Evolutionary conservation across 92 coral and sea anemone species (phyloP).

Genomic region (Montipora capitata): DNA sequence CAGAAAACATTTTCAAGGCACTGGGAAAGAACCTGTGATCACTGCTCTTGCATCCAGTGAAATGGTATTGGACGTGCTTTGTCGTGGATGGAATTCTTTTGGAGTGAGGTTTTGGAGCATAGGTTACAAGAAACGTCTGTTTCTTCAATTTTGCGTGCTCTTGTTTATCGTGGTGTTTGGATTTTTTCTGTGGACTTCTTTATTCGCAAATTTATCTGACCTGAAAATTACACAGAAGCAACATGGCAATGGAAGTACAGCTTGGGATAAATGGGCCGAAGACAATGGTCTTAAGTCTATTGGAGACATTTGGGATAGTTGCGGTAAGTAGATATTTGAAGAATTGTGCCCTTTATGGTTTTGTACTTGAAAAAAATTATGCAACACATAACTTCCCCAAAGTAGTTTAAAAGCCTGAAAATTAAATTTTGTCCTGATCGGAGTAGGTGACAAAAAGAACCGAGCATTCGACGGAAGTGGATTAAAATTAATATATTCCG

Average conservation of each 20-base stretch:
- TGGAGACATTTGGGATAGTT: slow-evolving; percentile 73
- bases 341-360: background rate
- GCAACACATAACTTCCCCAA: too few species aligned
- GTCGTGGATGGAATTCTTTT: slow-evolving; percentile 54
- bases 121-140: slow-evolving; percentile 77
- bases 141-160: slow-evolving; percentile 43
- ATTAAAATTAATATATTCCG: too few species aligned
- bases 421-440: too few species aligned
- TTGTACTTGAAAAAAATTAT: background rate
- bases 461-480: background rate
- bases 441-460: too few species aligned
- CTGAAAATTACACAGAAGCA: slow-evolving; percentile 29
- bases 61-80: slow-evolving; percentile 37
- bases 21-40: background rate
- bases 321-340: slow-evolving; percentile 63
- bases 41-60: background rate
- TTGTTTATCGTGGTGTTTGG: slow-evolving; percentile 36
- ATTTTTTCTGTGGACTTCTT: slow-evolving; percentile 45
- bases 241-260: slow-evolving; percentile 21
- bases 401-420: too few species aligned
- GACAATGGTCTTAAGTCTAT: slow-evolving; percentile 62
- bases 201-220: slow-evolving; percentile 71
- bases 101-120: slow-evolving; percentile 76
- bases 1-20: background rate
- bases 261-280: slow-evolving; percentile 73